Base-by-base conservation (phyloP, 2,888 invertebrate species). In the Odontothrips loti region DNA sequence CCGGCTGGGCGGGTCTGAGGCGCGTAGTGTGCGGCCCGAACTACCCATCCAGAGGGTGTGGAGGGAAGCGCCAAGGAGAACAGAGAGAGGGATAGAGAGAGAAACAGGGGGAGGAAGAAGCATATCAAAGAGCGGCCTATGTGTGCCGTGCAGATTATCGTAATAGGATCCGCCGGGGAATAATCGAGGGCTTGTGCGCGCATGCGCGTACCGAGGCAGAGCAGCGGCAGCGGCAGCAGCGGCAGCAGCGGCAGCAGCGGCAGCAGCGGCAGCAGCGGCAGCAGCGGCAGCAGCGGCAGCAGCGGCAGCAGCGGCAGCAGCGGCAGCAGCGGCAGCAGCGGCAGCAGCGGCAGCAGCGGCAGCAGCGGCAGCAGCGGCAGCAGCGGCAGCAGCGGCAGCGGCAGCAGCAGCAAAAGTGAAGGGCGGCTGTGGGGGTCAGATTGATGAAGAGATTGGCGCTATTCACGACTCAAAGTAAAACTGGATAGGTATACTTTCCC, bases 91-190 rank as follows among this genome's bases (percentile, higher is more conserved):
- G 58, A 58, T 6, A 20, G 17, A 20, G 58, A 17, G 58, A 17
- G 20, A 20, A 1, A 20, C 15, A 58, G 58, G 6, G 6, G 20
- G 20, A 20, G 58, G 6, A 15, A 43, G 34, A 43, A 6, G 34
- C 6, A 6, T 43, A 43, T 43, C 34, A n/a, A n/a, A n/a, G n/a
- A n/a, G n/a, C n/a, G 20, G 15, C 58, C 17, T 17, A 17, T 17
- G 20, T 20, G 58, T 20, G 58, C 58, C 12, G 68, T 75, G 68
- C 23, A 75, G 68, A 75, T 75, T 75, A 75, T 75, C 68, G 68
- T 75, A 75, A 75, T 75, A 27, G 68, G 68, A 75, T 75, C 68
- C 68, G 17, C n/a, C 68, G 27, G 27, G 68, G 68, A 75, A 75
- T 75, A 75, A 75, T 75, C 68, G 68, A 75, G 23, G 23, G 12